phyloP scores from a whole-genome alignment of 2,797 vertebrate species.

The Myripristis murdjan region DNA sequence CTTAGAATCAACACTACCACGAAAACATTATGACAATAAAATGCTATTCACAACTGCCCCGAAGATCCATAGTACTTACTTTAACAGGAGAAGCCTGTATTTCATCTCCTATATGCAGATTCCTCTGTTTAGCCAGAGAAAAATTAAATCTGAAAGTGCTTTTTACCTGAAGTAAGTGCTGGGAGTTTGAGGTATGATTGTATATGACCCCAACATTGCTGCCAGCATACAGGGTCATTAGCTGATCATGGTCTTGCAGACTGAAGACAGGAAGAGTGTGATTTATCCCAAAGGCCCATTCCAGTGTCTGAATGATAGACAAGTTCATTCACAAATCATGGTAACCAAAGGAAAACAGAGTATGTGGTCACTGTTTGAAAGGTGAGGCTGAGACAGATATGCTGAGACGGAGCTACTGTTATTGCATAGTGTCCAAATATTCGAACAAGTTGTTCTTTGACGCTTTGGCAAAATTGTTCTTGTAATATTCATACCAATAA shows the following conservation, averaged over 20 bases:
- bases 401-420: too few relatives aligned
- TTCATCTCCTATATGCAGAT: neutral
- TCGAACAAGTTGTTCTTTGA: too few relatives aligned
- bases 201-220: conserved; percentile 89
- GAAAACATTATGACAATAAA: neutral
- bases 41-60: neutral
- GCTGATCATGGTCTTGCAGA: conserved; percentile 85
- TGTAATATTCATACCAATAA: too few relatives aligned
- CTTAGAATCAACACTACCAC: neutral
- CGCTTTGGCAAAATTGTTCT: too few relatives aligned
- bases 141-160: neutral
- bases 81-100: neutral
- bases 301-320: conserved; percentile 86
- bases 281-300: conserved; percentile 92
- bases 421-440: too few relatives aligned
- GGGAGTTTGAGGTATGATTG: conserved; percentile 82
- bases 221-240: conserved; percentile 87
- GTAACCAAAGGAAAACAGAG: too few relatives aligned
- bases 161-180: conserved; percentile 91
- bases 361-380: too few relatives aligned
- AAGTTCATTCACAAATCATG: too few relatives aligned
- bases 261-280: conserved; percentile 87
- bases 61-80: too few relatives aligned
- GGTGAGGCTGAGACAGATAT: too few relatives aligned
- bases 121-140: neutral